phyloP scores from a whole-genome alignment of 2,113 vertebrate genomes.

The Brachypteracias leptosomus region DNA sequence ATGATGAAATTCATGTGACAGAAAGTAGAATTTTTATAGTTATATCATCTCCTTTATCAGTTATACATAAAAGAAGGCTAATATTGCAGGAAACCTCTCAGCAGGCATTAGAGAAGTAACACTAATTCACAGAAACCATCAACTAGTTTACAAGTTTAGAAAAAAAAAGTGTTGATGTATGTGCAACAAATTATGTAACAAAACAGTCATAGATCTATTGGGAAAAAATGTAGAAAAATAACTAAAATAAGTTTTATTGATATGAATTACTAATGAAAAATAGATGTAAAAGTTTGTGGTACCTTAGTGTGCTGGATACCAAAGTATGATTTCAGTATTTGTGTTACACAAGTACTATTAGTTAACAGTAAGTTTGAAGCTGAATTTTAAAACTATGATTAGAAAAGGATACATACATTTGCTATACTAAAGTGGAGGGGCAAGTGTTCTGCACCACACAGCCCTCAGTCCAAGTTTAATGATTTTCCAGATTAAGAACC shows the following conservation, averaged over 20 bases:
- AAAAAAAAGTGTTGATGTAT: neutral
- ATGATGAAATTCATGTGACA: neutral
- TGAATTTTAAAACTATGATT: neutral
- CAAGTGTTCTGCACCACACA: neutral
- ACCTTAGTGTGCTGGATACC: neutral
- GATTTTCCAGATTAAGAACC: accelerated
- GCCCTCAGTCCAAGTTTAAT: neutral
- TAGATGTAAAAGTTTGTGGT: neutral
- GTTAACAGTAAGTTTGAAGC: neutral
- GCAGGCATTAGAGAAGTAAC: neutral
- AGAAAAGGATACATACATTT: neutral
- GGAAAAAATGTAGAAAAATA: neutral
- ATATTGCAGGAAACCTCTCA: neutral
- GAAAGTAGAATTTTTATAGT: neutral
- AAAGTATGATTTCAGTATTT: neutral
- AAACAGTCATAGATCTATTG: neutral
- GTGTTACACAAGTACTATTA: neutral
- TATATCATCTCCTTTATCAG: neutral
- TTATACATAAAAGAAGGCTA: neutral
- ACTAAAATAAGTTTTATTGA: neutral
- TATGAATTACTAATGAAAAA: neutral
- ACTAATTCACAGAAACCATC: neutral
- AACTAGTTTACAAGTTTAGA: neutral
- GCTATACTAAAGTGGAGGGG: neutral
- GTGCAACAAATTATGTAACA: neutral